Base-by-base conservation (phyloP, 2,113 vertebrate species). In the Saccopteryx leptura region DNA sequence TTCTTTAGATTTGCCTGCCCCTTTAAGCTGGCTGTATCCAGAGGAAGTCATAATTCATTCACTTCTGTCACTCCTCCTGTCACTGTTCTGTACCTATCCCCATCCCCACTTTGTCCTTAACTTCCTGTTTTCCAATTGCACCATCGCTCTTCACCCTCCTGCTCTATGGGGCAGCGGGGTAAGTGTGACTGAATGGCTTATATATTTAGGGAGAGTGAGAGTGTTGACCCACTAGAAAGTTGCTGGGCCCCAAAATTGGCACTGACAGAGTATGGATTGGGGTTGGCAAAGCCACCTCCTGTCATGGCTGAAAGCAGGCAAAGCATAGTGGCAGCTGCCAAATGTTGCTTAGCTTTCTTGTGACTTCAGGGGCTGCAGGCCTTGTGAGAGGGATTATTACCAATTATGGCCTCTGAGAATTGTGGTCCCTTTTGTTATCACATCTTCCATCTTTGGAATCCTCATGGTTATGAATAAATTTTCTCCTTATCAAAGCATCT, bases 401-500 rank as follows among this genome's bases (percentile, higher is more conserved):
- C 31, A 82, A 39, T 81, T 74, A 83, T 14, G 76, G 28, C 21
- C 24, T 83, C 65, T 23, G 12, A 81, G 31, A 90, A 23, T 84
- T 76, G 18, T 5, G 46, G 13, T 60, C 14, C 26, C 7, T 3
- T 95, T 84, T 88, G 48, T 75, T 56, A 86, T 19, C 24, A 0
- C 14, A 8, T 74, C 28, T 95, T 93, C 31, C 69, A 50, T 75
- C 74, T 92, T 81, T 92, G 74, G 65, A 48, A 14, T 91, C 13
- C 71, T 60, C 6, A 0, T 56, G 46, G 4, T 90, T 69, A n/a
- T 21, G 54, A 93, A 60, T 92, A 92, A 78, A 85, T 90, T 58
- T 85, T 19, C 48, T 84, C n/a, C 21, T 1, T 87, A 60, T 93
- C 83, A 94, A 95, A 92, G 17, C 28, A 88, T 52, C 63, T 90